Evolutionary conservation across 2,797 vertebrate genomes (phyloP), one percentile per base, ranked within the genome.

Genomic region (Artibeus jamaicensis): DNA sequence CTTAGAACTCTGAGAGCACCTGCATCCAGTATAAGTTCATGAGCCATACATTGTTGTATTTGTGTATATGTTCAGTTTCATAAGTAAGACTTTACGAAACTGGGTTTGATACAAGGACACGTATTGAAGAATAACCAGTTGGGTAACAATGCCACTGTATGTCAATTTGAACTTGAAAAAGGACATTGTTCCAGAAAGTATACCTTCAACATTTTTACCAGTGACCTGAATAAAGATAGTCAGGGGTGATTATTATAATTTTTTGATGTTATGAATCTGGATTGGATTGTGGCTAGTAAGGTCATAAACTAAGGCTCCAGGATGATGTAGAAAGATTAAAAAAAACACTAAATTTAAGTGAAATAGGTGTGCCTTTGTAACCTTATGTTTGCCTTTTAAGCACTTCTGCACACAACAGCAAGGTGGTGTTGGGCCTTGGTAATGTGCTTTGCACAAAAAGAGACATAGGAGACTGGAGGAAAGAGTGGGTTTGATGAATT

Each of bases 21-120:
- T 37, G 48, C 4, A 3, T 37, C 68, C 73, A 55, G 10, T 24
- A 6, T 6, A 39, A 46, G 5, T 15, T 65, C 21, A 12, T 15
- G n/a, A 42, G 26, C 14, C 12, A 32, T 4, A 6, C 1, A 5
- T 1, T 7, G 5, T 9, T 70, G 5, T 34, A 11, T 73, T 34
- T 50, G 10, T 44, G 16, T 9, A 1, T 26, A 2, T 34, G 21
- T 16, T 57, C 2, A 11, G 12, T 44, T 86, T 83, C 42, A 42
- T 42, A 59, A 50, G 6, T 6, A 53, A 53, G 19, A 37, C 70
- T 62, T 65, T 59, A 42, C 34, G 55, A 42, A 48, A 57, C 6
- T 26, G 46, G 50, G 8, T 24, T 55, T 6, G 11, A 24, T 74
- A 2, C 70, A 48, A 81, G 29, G 19, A n/a, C 11, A 8, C 7